A percentile compares a stretch with the other conserved stretches of the same genome.
Conservation (phyloP, 2,797 vertebrate genomes). For the Picus viridis region DNA sequence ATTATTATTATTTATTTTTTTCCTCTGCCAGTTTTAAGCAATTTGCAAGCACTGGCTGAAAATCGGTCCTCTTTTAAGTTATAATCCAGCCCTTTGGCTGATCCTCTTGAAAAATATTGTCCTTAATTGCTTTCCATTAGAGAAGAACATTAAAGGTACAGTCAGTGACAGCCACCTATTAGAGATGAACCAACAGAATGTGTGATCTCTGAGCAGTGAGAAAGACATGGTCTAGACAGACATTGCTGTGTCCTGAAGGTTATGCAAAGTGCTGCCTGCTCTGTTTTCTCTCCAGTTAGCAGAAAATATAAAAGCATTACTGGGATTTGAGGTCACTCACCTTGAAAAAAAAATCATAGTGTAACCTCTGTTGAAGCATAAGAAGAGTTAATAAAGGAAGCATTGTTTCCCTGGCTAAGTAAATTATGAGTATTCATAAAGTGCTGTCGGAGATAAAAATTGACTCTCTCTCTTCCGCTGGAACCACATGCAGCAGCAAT, state of each 20-base stretch:
- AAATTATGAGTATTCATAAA: neutral
- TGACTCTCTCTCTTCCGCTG: neutral
- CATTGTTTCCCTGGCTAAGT: neutral
- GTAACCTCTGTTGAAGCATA: neutral
- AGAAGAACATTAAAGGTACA: slow-evolving; percentile 3
- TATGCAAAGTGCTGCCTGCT: neutral
- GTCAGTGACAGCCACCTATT: neutral
- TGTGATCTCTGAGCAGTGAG: neutral
- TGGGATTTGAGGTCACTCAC: neutral
- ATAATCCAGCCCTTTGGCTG: neutral
- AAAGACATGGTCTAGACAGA: neutral
- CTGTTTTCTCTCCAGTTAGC: slow-evolving; percentile 3
- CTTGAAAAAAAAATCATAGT: neutral
- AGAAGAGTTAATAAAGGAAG: neutral
- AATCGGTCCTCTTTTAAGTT: neutral
- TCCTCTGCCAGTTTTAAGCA: neutral
- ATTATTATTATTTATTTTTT: neutral
- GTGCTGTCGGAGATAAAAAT: neutral
- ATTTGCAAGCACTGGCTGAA: neutral
- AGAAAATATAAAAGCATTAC: neutral
- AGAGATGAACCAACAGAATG: neutral
- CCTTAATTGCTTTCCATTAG: slow-evolving; percentile 40
- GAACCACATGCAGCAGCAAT: neutral
- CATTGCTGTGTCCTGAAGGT: neutral
- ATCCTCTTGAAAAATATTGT: slow-evolving; percentile 3